phyloP scores from a whole-genome alignment of 2,888 invertebrate species.

The Ormyrus thymus region DNA sequence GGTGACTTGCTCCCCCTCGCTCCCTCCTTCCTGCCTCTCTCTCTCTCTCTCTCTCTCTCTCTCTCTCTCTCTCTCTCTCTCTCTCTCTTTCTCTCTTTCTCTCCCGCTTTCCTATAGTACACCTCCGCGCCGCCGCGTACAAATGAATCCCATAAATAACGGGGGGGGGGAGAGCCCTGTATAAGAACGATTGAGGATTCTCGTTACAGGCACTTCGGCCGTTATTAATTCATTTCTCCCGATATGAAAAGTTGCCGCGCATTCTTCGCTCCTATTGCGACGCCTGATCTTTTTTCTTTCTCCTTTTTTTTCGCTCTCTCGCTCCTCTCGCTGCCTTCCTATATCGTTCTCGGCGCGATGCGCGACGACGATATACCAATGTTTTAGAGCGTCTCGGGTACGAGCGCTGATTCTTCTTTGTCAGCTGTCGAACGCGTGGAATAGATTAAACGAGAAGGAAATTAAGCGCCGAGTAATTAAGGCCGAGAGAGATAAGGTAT shows the following conservation, averaged over 20 bases:
- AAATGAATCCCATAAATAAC: slow-evolving; percentile 56
- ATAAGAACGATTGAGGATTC: slow-evolving; percentile 47
- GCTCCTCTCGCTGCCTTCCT: not conserved
- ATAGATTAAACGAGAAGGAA: slow-evolving; percentile 35
- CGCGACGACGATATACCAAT: not conserved
- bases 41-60: not conserved
- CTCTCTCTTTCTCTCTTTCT: not conserved
- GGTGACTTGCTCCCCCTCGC: slow-evolving; percentile 3
- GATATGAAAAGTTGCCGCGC: slow-evolving; percentile 44
- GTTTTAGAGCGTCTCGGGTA: not conserved
- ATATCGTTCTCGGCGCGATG: not conserved
- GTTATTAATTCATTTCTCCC: slow-evolving; percentile 52
- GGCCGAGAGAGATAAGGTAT: not conserved
- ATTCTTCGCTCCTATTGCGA: not conserved
- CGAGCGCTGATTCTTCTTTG: slow-evolving; percentile 30
- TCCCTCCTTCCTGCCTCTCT: not conserved
- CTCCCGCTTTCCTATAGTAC: not conserved
- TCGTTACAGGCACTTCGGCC: slow-evolving; percentile 41
- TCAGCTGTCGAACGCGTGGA: slow-evolving; percentile 33
- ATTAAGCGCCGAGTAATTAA: slow-evolving; percentile 51
- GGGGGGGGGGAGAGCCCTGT: not conserved
- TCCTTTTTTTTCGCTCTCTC: not conserved
- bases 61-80: not conserved
- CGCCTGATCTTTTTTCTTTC: not conserved
- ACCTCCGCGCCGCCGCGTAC: slow-evolving; percentile 34